A percentile compares a stretch with the other conserved stretches of the same genome.
These are phyloP conservation scores for Drosophila nannoptera DNA, from an alignment of 1,140 invertebrate genomes.

Conservation along the genomic window DNA sequence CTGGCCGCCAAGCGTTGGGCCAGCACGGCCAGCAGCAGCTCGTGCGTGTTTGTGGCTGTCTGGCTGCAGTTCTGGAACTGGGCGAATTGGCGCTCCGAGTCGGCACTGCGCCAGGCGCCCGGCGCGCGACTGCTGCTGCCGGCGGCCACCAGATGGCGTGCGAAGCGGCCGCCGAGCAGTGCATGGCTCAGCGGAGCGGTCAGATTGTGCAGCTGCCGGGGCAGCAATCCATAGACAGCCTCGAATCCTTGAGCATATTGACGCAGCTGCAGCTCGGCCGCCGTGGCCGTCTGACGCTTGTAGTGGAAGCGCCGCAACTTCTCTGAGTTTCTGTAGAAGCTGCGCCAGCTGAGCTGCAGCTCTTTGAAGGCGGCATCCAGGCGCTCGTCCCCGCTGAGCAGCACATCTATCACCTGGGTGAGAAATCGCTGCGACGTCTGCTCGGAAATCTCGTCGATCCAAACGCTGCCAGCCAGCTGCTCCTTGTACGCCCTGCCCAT, in stretches of 20 bases:
- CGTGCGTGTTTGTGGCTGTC: conserved; percentile 42
- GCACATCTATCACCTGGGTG: conserved; percentile 58
- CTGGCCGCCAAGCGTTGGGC: conserved; percentile 48
- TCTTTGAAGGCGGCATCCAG: conserved; percentile 52
- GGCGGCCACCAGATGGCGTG: conserved; percentile 56
- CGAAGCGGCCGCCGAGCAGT: conserved; percentile 60
- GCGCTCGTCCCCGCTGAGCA: conserved; percentile 62
- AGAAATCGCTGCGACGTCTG: conserved; percentile 63
- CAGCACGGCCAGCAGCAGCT: conserved; percentile 54
- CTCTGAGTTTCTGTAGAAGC: conserved; percentile 72
- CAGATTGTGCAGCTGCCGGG: conserved; percentile 43
- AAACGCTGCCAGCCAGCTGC: conserved; percentile 49
- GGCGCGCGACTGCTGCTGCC: conserved; percentile 62
- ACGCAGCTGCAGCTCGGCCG: conserved; percentile 23
- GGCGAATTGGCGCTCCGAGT: conserved; percentile 60
- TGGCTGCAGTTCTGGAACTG: conserved; percentile 50
- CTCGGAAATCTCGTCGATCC: conserved; percentile 73
- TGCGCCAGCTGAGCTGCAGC: conserved; percentile 51
- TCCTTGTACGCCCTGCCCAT: conserved; percentile 56
- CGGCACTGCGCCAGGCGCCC: conserved; percentile 72
- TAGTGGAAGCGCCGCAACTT: conserved; percentile 56
- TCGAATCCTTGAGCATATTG: conserved; percentile 57
- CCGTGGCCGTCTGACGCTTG: conserved; percentile 4
- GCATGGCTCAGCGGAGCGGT: conserved; percentile 62
- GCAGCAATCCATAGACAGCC: conserved; percentile 49